Percentiles rank a stretch among this genome's conserved stretches.
Evolutionary conservation across 2,797 vertebrate genomes (phyloP).

Genomic region (Myripristis jacobus): DNA sequence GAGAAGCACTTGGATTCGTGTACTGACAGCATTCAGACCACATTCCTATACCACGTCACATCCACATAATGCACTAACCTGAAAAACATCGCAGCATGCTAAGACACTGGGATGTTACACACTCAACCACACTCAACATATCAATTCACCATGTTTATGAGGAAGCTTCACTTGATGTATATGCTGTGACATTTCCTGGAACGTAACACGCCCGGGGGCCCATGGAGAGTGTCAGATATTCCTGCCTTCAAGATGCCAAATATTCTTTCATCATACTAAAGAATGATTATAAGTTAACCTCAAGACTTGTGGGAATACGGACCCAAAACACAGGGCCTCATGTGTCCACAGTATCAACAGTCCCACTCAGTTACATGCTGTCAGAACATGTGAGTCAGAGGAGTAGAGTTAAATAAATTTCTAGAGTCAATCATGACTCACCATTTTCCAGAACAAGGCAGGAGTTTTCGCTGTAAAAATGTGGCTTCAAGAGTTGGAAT

Average conservation of each 20-base stretch:
- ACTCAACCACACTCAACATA: not conserved
- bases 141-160: not conserved
- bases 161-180: not conserved
- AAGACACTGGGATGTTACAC: no score
- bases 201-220: not conserved
- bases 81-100: no score
- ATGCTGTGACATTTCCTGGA: not conserved
- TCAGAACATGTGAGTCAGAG: not conserved
- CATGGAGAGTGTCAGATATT: no score
- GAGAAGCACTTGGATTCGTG: not conserved
- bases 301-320: not conserved
- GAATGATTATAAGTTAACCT: not conserved
- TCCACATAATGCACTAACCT: not conserved
- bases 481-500: no score
- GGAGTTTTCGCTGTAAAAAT: not conserved
- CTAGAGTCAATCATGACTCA: not conserved
- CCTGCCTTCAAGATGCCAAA: not conserved
- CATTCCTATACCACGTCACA: not conserved
- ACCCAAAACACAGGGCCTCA: not conserved
- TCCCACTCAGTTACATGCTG: not conserved
- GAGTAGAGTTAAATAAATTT: no score
- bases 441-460: not conserved
- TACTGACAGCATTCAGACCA: not conserved
- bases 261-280: not conserved
- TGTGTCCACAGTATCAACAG: not conserved